phyloP scores from a whole-genome alignment of 2,113 vertebrate species.

The Manacus vitellinus region DNA sequence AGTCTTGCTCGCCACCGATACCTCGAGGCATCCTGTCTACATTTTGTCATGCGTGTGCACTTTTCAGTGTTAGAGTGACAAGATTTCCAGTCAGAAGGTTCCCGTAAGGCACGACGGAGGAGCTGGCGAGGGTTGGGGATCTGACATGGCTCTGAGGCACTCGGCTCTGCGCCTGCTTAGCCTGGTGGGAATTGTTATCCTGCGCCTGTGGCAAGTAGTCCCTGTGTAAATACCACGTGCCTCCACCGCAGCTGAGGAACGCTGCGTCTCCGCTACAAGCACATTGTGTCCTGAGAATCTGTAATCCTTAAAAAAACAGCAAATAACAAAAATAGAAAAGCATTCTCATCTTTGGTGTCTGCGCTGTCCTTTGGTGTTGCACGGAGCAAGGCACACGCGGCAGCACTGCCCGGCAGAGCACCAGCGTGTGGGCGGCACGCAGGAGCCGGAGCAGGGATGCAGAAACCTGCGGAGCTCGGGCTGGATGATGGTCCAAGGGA shows the following conservation, averaged over 20 bases:
- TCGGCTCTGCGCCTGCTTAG: slow-evolving; percentile 74
- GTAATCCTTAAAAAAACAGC: not conserved
- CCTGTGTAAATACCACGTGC: slow-evolving; percentile 63
- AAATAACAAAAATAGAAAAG: not conserved
- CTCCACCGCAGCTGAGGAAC: slow-evolving; percentile 68
- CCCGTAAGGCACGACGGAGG: slow-evolving; percentile 80
- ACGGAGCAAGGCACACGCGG: not conserved
- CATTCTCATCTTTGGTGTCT: not conserved
- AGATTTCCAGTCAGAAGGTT: slow-evolving; percentile 83
- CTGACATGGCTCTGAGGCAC: slow-evolving; percentile 86
- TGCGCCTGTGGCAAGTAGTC: slow-evolving; percentile 76
- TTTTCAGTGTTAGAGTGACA: slow-evolving; percentile 91
- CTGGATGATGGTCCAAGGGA: slow-evolving; percentile 16
- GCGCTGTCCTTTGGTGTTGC: not conserved
- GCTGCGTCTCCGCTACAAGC: slow-evolving; percentile 63
- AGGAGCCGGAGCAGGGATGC: not conserved
- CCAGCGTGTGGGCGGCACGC: rapidly evolving
- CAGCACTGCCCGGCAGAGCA: not conserved
- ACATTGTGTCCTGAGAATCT: slow-evolving; percentile 73
- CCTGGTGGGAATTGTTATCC: slow-evolving; percentile 77
- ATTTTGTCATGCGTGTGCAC: slow-evolving; percentile 93
- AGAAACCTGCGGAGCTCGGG: not conserved
- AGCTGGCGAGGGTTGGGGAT: slow-evolving; percentile 73
- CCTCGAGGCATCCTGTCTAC: slow-evolving; percentile 88
- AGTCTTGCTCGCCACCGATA: slow-evolving; percentile 80